These are phyloP conservation scores for Sphenodon punctatus DNA, from an alignment of 2,797 vertebrate genomes.

Conservation along the genomic window DNA sequence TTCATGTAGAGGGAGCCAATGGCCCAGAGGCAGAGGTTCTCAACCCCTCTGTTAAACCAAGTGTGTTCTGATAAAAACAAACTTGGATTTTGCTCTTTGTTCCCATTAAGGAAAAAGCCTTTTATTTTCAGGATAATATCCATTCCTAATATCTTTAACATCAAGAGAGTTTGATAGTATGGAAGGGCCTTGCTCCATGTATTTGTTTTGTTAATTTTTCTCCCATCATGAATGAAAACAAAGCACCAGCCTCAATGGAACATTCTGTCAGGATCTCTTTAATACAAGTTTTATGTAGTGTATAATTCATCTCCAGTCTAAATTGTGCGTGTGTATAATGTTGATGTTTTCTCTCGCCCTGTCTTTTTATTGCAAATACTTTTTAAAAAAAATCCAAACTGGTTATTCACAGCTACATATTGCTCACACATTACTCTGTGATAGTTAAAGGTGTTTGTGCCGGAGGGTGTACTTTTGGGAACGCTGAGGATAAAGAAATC, in stretches of 20 bases:
- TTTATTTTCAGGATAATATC: background rate
- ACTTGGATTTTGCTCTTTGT: background rate
- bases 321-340: background rate
- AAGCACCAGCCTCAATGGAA: background rate
- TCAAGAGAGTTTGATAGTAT: background rate
- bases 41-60: too few relatives aligned
- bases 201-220: background rate
- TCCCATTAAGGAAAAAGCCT: constrained; percentile 11
- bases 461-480: constrained; percentile 30
- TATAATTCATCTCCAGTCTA: background rate
- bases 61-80: constrained; percentile 24
- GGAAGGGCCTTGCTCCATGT: background rate
- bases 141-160: background rate
- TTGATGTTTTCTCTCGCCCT: background rate
- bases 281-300: background rate
- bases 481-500: background rate
- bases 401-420: constrained; percentile 20
- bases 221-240: background rate
- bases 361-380: background rate
- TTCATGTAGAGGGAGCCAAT: too few relatives aligned
- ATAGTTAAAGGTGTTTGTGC: constrained; percentile 33
- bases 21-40: too few relatives aligned
- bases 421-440: constrained; percentile 23
- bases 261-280: background rate
- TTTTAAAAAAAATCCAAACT: background rate